Base-by-base conservation (phyloP, 1,140 invertebrate genomes). In the Eriocheir sinensis region DNA sequence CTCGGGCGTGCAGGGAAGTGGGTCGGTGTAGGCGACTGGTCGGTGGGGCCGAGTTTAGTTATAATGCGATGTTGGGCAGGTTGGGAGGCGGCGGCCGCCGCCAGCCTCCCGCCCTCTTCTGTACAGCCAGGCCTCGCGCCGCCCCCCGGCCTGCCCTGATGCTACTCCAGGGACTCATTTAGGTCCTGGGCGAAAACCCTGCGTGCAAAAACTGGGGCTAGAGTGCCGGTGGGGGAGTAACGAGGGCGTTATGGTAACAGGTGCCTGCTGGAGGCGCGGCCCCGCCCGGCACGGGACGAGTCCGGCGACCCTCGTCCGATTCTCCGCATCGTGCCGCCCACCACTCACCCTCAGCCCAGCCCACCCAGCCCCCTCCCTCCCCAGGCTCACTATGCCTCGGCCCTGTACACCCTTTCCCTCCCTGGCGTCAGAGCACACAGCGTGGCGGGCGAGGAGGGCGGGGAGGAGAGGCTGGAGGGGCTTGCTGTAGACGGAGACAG, bases 11-110 rank as follows among this genome's bases (percentile, higher is more conserved):
- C 41, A 9, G 88, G 44, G 88, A 89, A 89, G 88, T 89, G 88
- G 88, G 88, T 89, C 88, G 88, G 88, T 89, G 88, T 89, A 53
- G 88, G 88, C 88, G 88, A 53, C 32, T 89, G 88, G 88, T 89
- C 88, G 88, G 41, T 89, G 88, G 8, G 88, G 88, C 88, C 88
- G 88, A 53, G 88, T 89, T 89, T 89, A 89, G 88, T 89, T 89
- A 89, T 89, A 89, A 89, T 89, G 88, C 88, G 88, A 89, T 53
- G 88, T 44, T 32, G 88, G 41, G n/a, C 41, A 30, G 88, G 85
- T 30, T 41, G 85, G 38, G 85, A 72, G 53, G 17, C 89, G 89
- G 89, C 48, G n/a, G 15, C 15, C 89, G 48, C 48, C 86, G 86
- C 86, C 21, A 44, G 38, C 86, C 86, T 44, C 40, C 86, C 89